Evolutionary conservation across 1,140 invertebrate genomes (phyloP), one percentile per base, ranked within the genome.

Genomic region (Cherax destructor): DNA sequence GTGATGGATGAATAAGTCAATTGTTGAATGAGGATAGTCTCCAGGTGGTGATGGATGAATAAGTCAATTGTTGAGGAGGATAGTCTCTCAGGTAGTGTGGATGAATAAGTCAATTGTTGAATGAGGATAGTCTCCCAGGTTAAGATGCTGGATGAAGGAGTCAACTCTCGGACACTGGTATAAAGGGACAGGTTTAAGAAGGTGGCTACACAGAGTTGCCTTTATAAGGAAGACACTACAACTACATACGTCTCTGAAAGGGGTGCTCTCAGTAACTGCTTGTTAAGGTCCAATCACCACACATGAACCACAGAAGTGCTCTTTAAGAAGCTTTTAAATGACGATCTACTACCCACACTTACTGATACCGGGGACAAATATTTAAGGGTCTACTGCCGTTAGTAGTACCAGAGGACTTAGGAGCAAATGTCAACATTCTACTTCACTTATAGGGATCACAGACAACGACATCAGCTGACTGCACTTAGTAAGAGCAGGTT

Each of bases 201-300:
- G 61, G 61, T 65, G 61, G 61, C 61, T 18, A 65, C 5, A 65
- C 18, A 65, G 61, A 41, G 30, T 41, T 65, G 61, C 61, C 61
- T 18, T 65, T 65, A 65, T 21, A 18, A 41, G 61, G 61, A 65
- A 65, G 61, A 65, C 5, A 41, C 61, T 65, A 65, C 61, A 1
- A 65, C 61, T 65, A 65, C 61, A 21, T 59, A 21, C 5, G 61
- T 21, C 30, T 41, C 30, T 65, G 61, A 65, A 65, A 18, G 61
- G 61, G 61, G 61, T 65, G 61, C 61, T 65, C 61, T 65, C 61
- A 65, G 61, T 65, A 65, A 65, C 61, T 65, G 61, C 61, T 65
- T 65, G 61, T 65, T 65, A 65, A 65, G 61, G 18, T 65, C 13
- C 61, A 65, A 18, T 18, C 61, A 65, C 61, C 61, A 65, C 61